Conservation (phyloP, 2,113 vertebrate genomes). For the Hassar affinis region DNA sequence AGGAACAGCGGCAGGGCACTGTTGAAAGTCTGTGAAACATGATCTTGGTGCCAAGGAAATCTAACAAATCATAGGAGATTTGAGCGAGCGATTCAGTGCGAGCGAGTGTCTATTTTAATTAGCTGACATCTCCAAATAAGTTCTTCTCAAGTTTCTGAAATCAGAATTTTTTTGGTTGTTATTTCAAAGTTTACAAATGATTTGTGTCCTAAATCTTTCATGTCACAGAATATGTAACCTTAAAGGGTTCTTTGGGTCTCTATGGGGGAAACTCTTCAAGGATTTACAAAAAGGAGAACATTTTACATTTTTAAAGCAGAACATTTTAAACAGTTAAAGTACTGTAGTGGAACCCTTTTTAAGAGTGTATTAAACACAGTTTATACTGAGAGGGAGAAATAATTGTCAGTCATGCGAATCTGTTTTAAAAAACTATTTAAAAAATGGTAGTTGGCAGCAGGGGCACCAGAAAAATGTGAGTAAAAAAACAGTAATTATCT, state of each 20-base stretch:
- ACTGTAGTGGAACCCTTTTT: neutral
- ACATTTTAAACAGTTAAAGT: neutral
- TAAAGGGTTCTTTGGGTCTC: neutral
- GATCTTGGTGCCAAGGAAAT: constrained; percentile 67
- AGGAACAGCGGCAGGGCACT: constrained; percentile 34
- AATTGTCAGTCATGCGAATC: neutral
- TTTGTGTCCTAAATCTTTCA: neutral
- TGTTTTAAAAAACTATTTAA: too few species aligned
- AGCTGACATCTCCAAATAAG: constrained; percentile 58
- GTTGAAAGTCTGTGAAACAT: constrained; percentile 57
- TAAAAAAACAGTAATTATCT: too few species aligned
- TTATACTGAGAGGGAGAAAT: neutral
- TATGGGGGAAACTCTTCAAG: neutral
- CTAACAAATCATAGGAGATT: constrained; percentile 59
- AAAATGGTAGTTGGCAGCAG: too few species aligned
- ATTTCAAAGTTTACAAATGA: neutral
- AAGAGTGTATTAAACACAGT: neutral
- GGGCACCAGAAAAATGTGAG: too few species aligned
- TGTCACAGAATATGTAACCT: neutral
- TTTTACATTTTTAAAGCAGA: too few species aligned
- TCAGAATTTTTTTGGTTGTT: neutral
- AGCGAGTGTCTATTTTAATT: constrained; percentile 64
- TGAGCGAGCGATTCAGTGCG: constrained; percentile 55
- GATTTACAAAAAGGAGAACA: too few species aligned
- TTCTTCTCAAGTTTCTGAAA: neutral